Percentiles rank a stretch among this genome's conserved stretches.
Conservation (phyloP, 2,888 invertebrate genomes). For the Eupithecia centaureata region DNA sequence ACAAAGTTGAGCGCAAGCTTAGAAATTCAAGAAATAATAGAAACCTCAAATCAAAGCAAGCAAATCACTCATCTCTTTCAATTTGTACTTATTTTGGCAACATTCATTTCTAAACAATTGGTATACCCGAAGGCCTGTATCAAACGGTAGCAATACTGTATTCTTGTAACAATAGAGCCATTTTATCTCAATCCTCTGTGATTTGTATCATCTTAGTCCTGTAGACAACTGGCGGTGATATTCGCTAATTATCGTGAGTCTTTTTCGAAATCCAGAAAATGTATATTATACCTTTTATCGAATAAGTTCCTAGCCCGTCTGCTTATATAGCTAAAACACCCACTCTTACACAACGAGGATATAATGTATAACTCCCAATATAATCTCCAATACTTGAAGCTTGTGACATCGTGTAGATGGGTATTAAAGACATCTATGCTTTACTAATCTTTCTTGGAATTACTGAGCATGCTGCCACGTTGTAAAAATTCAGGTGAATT, state of each 20-base stretch:
- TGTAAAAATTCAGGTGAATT: no score
- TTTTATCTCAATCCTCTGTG: slow-evolving; percentile 20
- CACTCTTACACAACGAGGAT: no score
- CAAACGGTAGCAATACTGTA: slow-evolving; percentile 3
- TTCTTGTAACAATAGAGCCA: slow-evolving; percentile 16
- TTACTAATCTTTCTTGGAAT: no score
- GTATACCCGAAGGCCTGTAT: slow-evolving; percentile 12
- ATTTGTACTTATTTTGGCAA: slow-evolving; percentile 10
- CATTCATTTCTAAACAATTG: slow-evolving; percentile 13
- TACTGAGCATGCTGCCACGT: no score
- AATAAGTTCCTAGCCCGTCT: background rate
- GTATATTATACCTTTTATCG: background rate
- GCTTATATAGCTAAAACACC: no score
- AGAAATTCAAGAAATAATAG: background rate
- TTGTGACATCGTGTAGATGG: no score
- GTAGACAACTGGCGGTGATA: background rate
- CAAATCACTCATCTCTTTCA: slow-evolving; percentile 1
- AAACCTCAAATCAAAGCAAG: slow-evolving; percentile 6
- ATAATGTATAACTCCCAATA: no score
- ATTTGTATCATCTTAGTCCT: slow-evolving; percentile 19
- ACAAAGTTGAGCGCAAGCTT: background rate
- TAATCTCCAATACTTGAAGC: no score
- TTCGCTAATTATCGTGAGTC: background rate
- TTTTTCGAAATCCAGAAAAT: background rate
- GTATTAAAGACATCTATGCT: no score